Evolutionary conservation across 2,888 invertebrate species (phyloP), one percentile per base, ranked within the genome.

Genomic region (Spilosoma lubricipeda): DNA sequence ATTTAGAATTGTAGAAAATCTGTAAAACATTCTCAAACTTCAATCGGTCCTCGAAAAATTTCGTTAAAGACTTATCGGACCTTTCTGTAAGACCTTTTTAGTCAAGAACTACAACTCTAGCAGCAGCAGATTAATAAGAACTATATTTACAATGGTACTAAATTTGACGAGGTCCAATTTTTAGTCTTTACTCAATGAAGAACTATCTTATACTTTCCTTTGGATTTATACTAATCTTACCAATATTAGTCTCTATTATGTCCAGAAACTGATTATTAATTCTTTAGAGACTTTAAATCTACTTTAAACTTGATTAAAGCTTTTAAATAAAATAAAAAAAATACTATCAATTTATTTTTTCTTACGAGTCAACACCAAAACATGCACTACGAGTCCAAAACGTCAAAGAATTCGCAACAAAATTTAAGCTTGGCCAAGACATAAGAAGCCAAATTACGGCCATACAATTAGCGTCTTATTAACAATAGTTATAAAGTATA

Each of bases 361-460:
- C 42, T 63, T 42, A 67, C 5, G 63, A 27, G 75, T 66, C 56
- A 76, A 77, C 66, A 81, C 45, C 42, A 78, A 80, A 79, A 74
- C 95, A 95, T 95, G 95, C 95, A 94, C 93, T 94, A 94, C 56
- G 86, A 89, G 85, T 84, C 80, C 80, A 87, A 84, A 87, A 87
- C 30, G 83, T 82, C 79, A 85, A 84, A 86, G 84, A 88, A 84
- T 77, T 79, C 78, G 95, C 95, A 95, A 95, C 89, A 83, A 86
- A 95, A 94, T 87, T 78, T 63, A 94, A 95, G 95, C 95, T 89
- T 83, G 91, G 94, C 95, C 94, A 95, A 95, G 93, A 93, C 93
- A 94, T 87, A 92, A 93, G 90, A 95, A 95, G 94, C 94, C 85
- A 91, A 88, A 90, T 87, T 89, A 88, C 87, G 89, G 94, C 95